These are phyloP conservation scores for Hypsibius dujardini DNA, from an alignment of 1,140 invertebrate species.

Conservation along the genomic window DNA sequence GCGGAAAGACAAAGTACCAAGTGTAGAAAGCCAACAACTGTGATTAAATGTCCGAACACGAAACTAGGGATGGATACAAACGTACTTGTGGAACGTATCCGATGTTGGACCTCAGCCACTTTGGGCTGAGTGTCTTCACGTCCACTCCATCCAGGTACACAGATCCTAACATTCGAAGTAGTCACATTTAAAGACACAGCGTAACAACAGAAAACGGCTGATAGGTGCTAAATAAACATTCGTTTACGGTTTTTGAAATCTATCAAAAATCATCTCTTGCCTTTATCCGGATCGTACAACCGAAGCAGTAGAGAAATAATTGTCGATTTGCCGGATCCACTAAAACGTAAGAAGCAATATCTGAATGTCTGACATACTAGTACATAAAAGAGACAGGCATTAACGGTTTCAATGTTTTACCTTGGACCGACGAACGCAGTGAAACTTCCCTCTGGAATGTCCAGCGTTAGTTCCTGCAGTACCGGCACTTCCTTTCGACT, in stretches of 20 bases:
- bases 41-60: too few relatives aligned
- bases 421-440: not conserved
- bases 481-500: not conserved
- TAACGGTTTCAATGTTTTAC: too few relatives aligned
- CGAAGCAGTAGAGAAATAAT: not conserved
- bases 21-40: not conserved
- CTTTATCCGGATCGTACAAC: constrained; percentile 5
- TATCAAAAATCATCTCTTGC: too few relatives aligned
- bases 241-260: too few relatives aligned
- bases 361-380: too few relatives aligned
- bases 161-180: too few relatives aligned
- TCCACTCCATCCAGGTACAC: not conserved
- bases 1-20: not conserved
- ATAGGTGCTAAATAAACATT: too few relatives aligned
- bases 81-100: not conserved
- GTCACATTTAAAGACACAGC: too few relatives aligned
- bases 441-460: not conserved
- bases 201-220: too few relatives aligned
- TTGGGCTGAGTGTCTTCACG: constrained; percentile 5
- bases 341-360: too few relatives aligned
- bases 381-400: constrained; percentile 1
- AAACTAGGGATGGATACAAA: not conserved
- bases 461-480: not conserved
- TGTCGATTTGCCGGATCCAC: not conserved
- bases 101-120: constrained; percentile 1